Base-by-base conservation (phyloP, 2,797 vertebrate species). In the Bradypus variegatus region DNA sequence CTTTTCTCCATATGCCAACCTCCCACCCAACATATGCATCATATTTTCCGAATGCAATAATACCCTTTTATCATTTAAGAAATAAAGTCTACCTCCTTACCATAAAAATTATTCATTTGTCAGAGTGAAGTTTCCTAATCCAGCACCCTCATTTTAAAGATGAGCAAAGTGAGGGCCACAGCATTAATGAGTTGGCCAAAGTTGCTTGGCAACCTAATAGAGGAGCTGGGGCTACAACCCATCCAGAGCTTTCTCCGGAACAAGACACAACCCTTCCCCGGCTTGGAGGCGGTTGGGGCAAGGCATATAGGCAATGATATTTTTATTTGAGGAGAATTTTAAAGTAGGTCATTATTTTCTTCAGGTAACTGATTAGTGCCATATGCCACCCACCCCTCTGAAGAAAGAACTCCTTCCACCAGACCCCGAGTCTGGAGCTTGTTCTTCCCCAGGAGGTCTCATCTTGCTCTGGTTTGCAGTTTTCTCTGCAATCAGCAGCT, bases 1-100 rank as follows among this genome's bases (percentile, higher is more conserved):
- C 70, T 90, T 93, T 89, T 80, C 80, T 81, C 82, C 81, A 36
- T 91, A 83, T 88, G 82, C 29, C 83, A 67, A 36, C 64, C 64
- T 87, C 69, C 69, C 38, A 89, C 75, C 48, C 83, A 41, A 84
- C 16, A 88, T 5, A 0, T n/a, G 15, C 41, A 72, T 86, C n/a
- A 6, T 73, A 62, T 78, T 90, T 78, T 75, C 73, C 55, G 31
- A 55, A 0, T 10, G 64, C 48, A 70, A 75, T 72, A 75, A 45
- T 45, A 45, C 65, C 75, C 25, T 90, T 25, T 0, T 80, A 15
- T 64, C 86, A 73, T 78, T 78, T 8, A 21, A 58, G 86, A 75
- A 78, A 78, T 75, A 77, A 75, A 75, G 69, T 92, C 60, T 79
- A 62, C 65, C 41, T 76, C 36, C 2, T 2, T 41, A 31, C 33